Conservation (phyloP, 30 jellyfish, hydroid and myxozoan genomes). For the Pelagia noctiluca region DNA sequence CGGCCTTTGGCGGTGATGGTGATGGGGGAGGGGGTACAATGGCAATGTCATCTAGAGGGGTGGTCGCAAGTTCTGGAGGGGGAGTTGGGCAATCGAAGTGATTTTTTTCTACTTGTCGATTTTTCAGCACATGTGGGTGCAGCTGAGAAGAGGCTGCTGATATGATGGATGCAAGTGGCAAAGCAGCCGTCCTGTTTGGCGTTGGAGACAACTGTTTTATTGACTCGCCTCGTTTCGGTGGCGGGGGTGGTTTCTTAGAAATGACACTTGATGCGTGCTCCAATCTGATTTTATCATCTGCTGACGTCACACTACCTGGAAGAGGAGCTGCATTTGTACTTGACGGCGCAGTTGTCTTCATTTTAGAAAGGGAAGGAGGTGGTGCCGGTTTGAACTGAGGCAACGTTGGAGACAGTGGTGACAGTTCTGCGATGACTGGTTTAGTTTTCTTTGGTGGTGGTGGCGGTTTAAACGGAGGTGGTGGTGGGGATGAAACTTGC, state of each 20-base stretch:
- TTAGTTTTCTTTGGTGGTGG: neutral
- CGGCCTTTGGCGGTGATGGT: slow-evolving; percentile 34
- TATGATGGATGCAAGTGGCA: neutral
- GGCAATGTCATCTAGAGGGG: slow-evolving; percentile 44
- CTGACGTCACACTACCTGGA: neutral
- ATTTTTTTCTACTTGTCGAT: neutral
- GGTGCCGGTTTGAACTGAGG: slow-evolving; percentile 60
- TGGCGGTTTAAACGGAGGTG: slow-evolving; percentile 15
- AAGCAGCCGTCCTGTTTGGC: neutral
- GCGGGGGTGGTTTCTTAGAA: slow-evolving; percentile 53
- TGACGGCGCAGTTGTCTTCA: slow-evolving; percentile 44
- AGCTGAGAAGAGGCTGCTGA: neutral
- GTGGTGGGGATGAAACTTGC: slow-evolving; percentile 14
- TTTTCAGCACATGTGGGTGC: neutral
- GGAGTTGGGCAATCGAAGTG: slow-evolving; percentile 44
- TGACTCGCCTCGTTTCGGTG: slow-evolving; percentile 66
- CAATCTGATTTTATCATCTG: neutral
- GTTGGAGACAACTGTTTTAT: slow-evolving; percentile 46
- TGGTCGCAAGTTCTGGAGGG: slow-evolving; percentile 26
- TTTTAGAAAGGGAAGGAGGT: slow-evolving; percentile 24
- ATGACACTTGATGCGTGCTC: neutral
- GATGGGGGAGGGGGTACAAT: slow-evolving; percentile 77
- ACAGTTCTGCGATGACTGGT: neutral
- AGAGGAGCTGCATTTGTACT: slow-evolving; percentile 24
- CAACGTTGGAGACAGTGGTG: slow-evolving; percentile 31